phyloP scores from a whole-genome alignment of 2,888 invertebrate genomes.

The Tanypteryx hageni region DNA sequence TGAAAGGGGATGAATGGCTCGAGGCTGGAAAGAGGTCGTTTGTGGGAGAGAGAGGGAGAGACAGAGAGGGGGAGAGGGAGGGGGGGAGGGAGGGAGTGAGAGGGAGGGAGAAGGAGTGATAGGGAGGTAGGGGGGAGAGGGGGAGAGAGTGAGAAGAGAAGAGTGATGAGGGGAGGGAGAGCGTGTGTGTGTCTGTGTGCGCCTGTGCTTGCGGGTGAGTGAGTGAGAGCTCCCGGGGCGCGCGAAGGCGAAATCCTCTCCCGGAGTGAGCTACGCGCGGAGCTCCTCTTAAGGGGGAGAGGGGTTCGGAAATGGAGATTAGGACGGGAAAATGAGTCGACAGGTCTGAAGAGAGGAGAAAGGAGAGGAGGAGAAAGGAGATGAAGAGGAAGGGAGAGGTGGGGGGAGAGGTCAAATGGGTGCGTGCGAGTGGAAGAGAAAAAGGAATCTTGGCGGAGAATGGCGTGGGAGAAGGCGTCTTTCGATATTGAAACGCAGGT shows the following conservation, averaged over 20 bases:
- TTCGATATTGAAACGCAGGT: neutral
- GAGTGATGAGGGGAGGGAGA: too few relatives aligned
- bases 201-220: too few relatives aligned
- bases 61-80: neutral
- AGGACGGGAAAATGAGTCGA: too few relatives aligned
- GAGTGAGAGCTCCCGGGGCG: too few relatives aligned
- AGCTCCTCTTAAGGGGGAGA: too few relatives aligned
- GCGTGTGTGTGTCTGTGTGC: too few relatives aligned
- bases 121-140: neutral
- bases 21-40: too few relatives aligned
- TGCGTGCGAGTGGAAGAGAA: too few relatives aligned
- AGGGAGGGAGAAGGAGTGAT: neutral
- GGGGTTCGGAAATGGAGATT: too few relatives aligned
- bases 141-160: neutral
- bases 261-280: too few relatives aligned
- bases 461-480: neutral
- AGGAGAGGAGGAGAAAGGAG: neutral
- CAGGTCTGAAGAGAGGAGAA: neutral
- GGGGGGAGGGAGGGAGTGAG: neutral
- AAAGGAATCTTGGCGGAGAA: neutral
- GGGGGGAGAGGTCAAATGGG: neutral
- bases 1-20: too few relatives aligned
- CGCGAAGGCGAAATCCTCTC: too few relatives aligned
- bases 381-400: neutral
- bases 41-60: neutral